Base-by-base conservation (phyloP, 1,140 invertebrate genomes). In the Drosophila ananassae region DNA sequence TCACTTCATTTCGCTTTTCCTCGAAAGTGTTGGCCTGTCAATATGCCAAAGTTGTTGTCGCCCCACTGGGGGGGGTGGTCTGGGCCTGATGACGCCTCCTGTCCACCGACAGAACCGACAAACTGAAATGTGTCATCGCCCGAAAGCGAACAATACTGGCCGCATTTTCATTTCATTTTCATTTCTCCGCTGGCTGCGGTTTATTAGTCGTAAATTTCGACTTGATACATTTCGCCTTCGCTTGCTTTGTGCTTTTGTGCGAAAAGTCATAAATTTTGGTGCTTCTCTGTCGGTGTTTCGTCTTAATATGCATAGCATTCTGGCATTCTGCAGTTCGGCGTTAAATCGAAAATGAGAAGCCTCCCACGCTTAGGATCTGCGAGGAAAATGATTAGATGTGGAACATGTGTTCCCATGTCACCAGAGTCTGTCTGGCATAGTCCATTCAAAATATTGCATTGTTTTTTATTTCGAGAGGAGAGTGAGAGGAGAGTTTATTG, bases 141-240 rank as follows among this genome's bases (percentile, higher is more conserved):
- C 39, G 32, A 54, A 47, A 47, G 66, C 34, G 51, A 68, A 47
- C 51, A 39, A 68, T 56, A 25, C 51, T 54, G 51, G 39, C 32
- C 66, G 30, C 64, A 57, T 69, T 69, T 69, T 69, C 63, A 69
- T 69, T 69, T 68, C 41, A 25, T 30, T 63, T 54, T 58, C 44
- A 37, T 69, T 69, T 69, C 32, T 69, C n/a, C 13, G 41, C 51
- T 53, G 22, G 62, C 55, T 48, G 30, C 63, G 52, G 67, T 69
- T 69, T 69, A 69, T 69, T 69, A 69, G 64, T 69, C 67, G 67
- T 69, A 69, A 69, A 69, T 69, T 69, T 67, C 50, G 62, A 48
- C 51, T 67, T 69, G 57, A 60, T 60, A 60, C 57, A 60, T 60
- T 60, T 37, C 9, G 22, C 2, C 6, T 17, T 17, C 17, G 17